Conservation (phyloP, 2,113 vertebrate genomes). For the Scomber japonicus region DNA sequence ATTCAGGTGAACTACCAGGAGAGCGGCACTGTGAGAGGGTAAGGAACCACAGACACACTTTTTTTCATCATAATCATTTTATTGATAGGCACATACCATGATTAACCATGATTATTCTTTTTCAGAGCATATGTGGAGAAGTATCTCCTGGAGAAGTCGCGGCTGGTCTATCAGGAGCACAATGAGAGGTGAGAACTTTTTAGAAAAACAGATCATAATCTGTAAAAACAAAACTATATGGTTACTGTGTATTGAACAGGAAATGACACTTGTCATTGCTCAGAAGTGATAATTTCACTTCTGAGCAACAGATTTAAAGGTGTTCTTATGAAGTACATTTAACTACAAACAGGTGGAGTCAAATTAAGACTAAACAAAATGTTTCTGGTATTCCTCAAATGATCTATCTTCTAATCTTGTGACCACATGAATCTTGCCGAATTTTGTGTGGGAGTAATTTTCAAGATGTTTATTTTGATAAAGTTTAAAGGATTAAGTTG, state of each 20-base stretch:
- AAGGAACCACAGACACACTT: conserved; percentile 67
- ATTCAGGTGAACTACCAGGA: conserved; percentile 99
- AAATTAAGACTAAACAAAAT: neutral
- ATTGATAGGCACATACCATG: too few species aligned
- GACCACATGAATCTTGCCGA: too few species aligned
- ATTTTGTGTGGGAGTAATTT: neutral
- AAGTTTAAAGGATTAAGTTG: too few species aligned
- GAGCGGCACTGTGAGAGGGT: conserved; percentile 98
- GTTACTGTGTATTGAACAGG: neutral
- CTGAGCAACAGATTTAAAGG: neutral
- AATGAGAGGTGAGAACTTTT: conserved; percentile 90
- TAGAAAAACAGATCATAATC: neutral
- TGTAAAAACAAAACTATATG: neutral
- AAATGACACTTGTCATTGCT: neutral
- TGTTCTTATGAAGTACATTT: neutral
- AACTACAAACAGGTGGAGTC: conserved; percentile 27
- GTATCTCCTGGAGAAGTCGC: conserved; percentile 97
- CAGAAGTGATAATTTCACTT: neutral
- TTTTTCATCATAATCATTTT: neutral
- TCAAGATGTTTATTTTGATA: neutral
- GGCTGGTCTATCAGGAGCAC: conserved; percentile 98
- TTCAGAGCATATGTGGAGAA: conserved; percentile 98
- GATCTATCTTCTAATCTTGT: neutral
- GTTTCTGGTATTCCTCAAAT: neutral
- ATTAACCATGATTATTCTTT: conserved; percentile 37